These are phyloP conservation scores for Falco berigora DNA, from an alignment of 2,797 vertebrate species.

Conservation along the genomic window DNA sequence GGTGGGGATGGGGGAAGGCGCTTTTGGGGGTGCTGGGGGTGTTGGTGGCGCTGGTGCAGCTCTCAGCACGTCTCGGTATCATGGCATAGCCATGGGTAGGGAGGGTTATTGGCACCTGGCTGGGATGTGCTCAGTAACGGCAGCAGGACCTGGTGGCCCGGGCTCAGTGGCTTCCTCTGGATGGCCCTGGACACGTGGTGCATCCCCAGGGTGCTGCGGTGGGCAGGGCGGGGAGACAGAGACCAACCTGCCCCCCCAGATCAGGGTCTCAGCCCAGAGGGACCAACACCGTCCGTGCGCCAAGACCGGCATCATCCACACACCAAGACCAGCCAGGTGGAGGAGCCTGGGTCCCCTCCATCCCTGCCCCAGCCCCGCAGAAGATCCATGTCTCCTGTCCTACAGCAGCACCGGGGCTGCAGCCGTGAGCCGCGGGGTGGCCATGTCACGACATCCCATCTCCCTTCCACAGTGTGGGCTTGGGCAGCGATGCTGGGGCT, in stretches of 20 bases:
- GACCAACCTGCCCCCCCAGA: background rate
- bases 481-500: background rate
- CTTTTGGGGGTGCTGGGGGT: background rate
- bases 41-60: fast-evolving
- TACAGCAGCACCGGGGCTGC: background rate
- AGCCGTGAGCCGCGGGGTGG: fast-evolving
- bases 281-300: background rate
- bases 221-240: fast-evolving
- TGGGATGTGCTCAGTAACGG: fast-evolving
- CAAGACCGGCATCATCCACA: no score
- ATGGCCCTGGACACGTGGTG: background rate
- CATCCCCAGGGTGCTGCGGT: background rate
- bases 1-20: background rate
- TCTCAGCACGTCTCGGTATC: background rate
- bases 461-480: background rate
- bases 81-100: background rate
- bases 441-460: background rate
- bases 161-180: background rate
- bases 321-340: fast-evolving
- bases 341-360: background rate
- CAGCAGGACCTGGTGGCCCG: background rate
- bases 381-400: background rate
- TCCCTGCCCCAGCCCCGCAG: background rate
- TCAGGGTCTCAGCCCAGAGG: background rate
- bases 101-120: background rate